Base-by-base conservation (phyloP, 2,888 invertebrate genomes). In the Lasius platythorax region DNA sequence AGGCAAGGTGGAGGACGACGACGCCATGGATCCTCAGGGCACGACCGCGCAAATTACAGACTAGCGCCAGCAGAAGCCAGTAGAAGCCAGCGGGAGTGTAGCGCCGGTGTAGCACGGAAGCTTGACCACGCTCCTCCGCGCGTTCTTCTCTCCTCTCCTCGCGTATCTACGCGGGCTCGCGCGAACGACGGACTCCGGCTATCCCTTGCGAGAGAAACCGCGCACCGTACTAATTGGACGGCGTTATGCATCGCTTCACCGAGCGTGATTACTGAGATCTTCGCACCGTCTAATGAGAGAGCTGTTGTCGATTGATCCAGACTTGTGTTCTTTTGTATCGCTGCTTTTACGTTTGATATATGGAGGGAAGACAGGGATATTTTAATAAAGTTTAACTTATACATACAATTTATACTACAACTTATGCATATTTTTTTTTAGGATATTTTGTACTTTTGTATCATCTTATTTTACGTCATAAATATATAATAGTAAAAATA, bases 41-140 rank as follows among this genome's bases (percentile, higher is more conserved):
- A 91, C 91, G 91, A 93, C 91, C 93, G 93, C 93, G 91, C 92
- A 94, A 94, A 94, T 94, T 94, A 94, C 92, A 94, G 94, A 91
- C 92, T 90, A 91, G 90, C 81, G 79, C 81, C 68, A 67, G 82
- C 68, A 82, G 84, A 73, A 81, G 85, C 78, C 72, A 86, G 79
- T 85, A 88, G 83, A 84, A 84, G 89, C 87, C 85, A 64, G 70
- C 84, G 66, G 85, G 85, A 81, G 83, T 76, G 83, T 74, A 72
- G 15, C 83, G 82, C 74, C 63, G 56, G 74, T 79, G 92, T 92
- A 92, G 90, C 89, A 84, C 92, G 91, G 90, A 89, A 91, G 91
- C 91, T 86, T 64, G 74, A 73, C 68, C 84, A 81, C 56, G 74
- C 83, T 83, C 66, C 43, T 75, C 50, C 33, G 58, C 50, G 33